phyloP scores from a whole-genome alignment of 2,797 vertebrate genomes.

The Onychomys leucogaster region DNA sequence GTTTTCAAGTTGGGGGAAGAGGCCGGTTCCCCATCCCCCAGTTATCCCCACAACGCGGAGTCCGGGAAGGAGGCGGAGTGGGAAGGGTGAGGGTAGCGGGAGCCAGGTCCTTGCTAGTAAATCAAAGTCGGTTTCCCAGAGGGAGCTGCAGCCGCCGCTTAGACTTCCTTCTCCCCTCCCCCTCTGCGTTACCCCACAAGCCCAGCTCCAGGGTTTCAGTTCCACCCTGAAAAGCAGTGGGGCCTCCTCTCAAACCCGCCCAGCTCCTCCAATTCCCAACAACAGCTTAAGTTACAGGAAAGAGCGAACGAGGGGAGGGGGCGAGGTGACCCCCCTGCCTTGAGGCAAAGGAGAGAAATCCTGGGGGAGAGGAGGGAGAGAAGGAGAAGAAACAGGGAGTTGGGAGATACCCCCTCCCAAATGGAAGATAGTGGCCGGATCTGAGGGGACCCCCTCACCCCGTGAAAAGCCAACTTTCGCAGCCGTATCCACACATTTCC shows the following conservation, averaged over 20 bases:
- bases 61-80: slow-evolving; percentile 34
- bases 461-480: background rate
- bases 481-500: background rate
- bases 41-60: slow-evolving; percentile 63
- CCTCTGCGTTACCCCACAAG: slow-evolving; percentile 67
- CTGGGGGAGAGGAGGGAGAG: slow-evolving; percentile 53
- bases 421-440: too few species aligned
- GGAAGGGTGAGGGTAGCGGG: background rate
- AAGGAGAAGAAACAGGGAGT: background rate
- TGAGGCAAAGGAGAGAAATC: slow-evolving; percentile 62
- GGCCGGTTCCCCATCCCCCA: background rate
- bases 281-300: slow-evolving; percentile 90
- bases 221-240: slow-evolving; percentile 88
- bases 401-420: background rate
- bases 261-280: slow-evolving; percentile 86
- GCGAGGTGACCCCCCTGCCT: slow-evolving; percentile 71
- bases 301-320: slow-evolving; percentile 76
- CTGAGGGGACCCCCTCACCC: background rate
- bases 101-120: slow-evolving; percentile 77
- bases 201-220: slow-evolving; percentile 88
- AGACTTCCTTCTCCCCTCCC: slow-evolving; percentile 82
- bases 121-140: slow-evolving; percentile 78
- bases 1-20: slow-evolving; percentile 19
- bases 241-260: slow-evolving; percentile 88
- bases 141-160: slow-evolving; percentile 74